phyloP scores from a whole-genome alignment of 2,797 vertebrate genomes.

The Masticophis lateralis region DNA sequence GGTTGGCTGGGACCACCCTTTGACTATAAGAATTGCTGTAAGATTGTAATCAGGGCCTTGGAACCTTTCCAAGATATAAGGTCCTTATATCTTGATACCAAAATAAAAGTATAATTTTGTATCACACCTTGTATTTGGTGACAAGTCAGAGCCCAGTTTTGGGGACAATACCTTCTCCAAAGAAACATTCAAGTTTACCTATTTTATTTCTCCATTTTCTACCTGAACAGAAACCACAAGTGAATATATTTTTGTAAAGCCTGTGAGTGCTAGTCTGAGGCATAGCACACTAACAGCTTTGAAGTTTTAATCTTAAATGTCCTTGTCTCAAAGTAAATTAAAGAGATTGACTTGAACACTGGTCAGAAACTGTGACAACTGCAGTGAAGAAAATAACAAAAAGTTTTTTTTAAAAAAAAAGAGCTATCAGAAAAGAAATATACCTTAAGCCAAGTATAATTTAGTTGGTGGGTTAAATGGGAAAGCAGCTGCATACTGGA shows the following conservation, averaged over 20 bases:
- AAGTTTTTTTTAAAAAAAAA: too few species aligned
- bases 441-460: neutral
- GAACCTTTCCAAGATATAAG: too few species aligned
- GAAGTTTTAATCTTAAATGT: neutral
- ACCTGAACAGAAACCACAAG: neutral
- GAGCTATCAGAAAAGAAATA: neutral
- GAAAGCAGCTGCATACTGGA: neutral
- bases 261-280: too few species aligned
- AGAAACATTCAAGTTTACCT: neutral
- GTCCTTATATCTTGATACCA: too few species aligned
- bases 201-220: neutral
- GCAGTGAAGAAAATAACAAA: neutral
- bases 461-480: neutral
- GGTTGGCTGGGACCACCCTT: too few species aligned
- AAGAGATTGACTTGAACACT: neutral
- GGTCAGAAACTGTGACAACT: neutral
- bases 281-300: neutral
- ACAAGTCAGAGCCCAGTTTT: too few species aligned
- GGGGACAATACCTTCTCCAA: neutral
- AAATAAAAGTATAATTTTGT: too few species aligned
- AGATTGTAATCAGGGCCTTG: too few species aligned
- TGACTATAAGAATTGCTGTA: too few species aligned
- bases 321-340: neutral
- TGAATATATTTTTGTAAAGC: neutral
- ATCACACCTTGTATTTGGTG: too few species aligned